Conservation (phyloP, 2,113 vertebrate species). For the Ailuropoda melanoleuca region DNA sequence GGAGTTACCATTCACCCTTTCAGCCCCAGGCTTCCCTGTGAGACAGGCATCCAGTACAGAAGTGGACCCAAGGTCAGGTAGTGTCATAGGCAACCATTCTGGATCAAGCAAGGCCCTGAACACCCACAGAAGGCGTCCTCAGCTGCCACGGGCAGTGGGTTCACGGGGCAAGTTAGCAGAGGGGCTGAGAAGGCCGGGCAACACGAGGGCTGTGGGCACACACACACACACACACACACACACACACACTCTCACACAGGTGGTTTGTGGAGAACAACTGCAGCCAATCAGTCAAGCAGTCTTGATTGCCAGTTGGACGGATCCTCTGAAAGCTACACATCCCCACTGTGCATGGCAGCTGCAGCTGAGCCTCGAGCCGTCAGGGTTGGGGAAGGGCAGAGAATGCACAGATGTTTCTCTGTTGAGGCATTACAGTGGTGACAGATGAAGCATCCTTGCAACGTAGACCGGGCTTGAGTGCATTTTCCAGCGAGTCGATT, state of each 20-base stretch:
- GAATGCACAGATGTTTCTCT: neutral
- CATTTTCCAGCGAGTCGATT: neutral
- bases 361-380: neutral
- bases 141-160: neutral
- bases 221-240: too few relatives aligned
- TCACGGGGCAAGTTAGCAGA: neutral
- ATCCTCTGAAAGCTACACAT: neutral
- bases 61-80: neutral
- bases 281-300: neutral
- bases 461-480: rapidly evolving
- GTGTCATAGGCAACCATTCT: neutral
- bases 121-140: neutral
- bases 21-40: neutral
- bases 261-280: neutral
- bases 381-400: neutral
- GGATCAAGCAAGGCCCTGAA: neutral
- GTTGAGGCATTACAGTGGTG: neutral
- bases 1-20: neutral
- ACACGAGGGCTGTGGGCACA: neutral
- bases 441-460: neutral
- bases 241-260: neutral
- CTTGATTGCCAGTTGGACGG: neutral
- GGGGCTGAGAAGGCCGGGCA: neutral
- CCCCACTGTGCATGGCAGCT: neutral
- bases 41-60: neutral